Conservation (phyloP, 2,888 invertebrate species). For the Erebia epiphron region DNA sequence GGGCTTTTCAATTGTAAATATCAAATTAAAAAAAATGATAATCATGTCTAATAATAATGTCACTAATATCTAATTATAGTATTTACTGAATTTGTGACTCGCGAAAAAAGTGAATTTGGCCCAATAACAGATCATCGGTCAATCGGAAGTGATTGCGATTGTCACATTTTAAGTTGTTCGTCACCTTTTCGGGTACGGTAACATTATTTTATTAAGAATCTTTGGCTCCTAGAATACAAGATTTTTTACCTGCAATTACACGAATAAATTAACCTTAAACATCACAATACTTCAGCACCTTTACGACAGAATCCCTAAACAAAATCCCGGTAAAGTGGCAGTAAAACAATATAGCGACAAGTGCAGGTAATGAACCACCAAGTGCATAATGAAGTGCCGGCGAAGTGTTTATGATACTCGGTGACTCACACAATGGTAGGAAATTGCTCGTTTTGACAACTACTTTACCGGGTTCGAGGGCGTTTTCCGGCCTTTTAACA, state of each 20-base stretch:
- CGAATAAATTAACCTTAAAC: not conserved
- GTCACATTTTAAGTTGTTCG: not conserved
- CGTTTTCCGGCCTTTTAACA: slow-evolving; percentile 31
- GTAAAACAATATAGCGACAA: slow-evolving; percentile 32
- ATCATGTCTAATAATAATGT: not conserved
- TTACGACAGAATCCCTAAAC: slow-evolving; percentile 11
- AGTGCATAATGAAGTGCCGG: slow-evolving; percentile 31
- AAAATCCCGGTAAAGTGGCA: slow-evolving; percentile 19
- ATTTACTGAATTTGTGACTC: not conserved
- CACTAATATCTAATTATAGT: not conserved
- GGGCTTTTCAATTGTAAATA: too few species aligned
- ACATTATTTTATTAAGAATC: too few species aligned
- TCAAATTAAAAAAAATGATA: too few species aligned
- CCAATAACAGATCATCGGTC: too few species aligned
- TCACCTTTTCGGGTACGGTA: not conserved
- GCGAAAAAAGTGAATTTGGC: too few species aligned
- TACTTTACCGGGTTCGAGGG: slow-evolving; percentile 32
- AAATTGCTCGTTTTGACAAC: slow-evolving; percentile 37
- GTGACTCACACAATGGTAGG: slow-evolving; percentile 35
- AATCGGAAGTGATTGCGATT: too few species aligned
- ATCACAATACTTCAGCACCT: not conserved
- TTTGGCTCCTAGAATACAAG: not conserved
- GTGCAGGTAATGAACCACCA: slow-evolving; percentile 33
- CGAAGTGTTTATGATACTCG: slow-evolving; percentile 30
- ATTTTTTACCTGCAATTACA: not conserved